phyloP scores from a whole-genome alignment of 2,113 vertebrate species.

The Austrofundulus limnaeus region DNA sequence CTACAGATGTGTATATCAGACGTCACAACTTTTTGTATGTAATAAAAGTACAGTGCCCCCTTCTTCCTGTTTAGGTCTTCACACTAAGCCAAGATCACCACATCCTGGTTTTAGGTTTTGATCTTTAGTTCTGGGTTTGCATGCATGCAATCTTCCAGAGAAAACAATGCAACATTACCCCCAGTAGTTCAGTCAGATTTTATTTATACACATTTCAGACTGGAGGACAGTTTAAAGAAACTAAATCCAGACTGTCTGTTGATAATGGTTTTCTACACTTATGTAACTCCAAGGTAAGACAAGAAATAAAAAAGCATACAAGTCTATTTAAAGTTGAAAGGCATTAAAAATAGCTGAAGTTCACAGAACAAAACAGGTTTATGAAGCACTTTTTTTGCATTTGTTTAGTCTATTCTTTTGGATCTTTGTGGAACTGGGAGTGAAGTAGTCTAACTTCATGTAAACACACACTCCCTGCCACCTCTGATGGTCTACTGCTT shows the following conservation, averaged over 20 bases:
- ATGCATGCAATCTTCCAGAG: not conserved
- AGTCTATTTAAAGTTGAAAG: not conserved
- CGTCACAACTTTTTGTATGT: not conserved
- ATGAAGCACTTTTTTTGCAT: not conserved
- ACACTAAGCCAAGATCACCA: not conserved
- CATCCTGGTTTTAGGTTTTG: not conserved
- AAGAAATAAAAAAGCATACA: not conserved
- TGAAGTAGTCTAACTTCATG: constrained; percentile 20
- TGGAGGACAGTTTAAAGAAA: not conserved
- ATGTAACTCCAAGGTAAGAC: not conserved
- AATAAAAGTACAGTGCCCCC: too few relatives aligned
- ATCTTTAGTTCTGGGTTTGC: not conserved
- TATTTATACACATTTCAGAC: not conserved
- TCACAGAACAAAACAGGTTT: not conserved
- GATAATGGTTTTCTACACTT: not conserved
- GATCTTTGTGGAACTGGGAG: constrained; percentile 2
- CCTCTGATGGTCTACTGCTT: constrained; percentile 10
- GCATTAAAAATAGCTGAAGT: not conserved
- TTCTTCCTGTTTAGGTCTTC: not conserved
- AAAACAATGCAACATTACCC: not conserved
- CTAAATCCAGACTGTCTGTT: not conserved
- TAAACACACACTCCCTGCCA: constrained; percentile 13
- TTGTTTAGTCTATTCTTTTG: not conserved
- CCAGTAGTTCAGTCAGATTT: not conserved
- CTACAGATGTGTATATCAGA: too few relatives aligned